Base-by-base conservation (phyloP, 2,797 vertebrate genomes). In the Pygocentrus nattereri region DNA sequence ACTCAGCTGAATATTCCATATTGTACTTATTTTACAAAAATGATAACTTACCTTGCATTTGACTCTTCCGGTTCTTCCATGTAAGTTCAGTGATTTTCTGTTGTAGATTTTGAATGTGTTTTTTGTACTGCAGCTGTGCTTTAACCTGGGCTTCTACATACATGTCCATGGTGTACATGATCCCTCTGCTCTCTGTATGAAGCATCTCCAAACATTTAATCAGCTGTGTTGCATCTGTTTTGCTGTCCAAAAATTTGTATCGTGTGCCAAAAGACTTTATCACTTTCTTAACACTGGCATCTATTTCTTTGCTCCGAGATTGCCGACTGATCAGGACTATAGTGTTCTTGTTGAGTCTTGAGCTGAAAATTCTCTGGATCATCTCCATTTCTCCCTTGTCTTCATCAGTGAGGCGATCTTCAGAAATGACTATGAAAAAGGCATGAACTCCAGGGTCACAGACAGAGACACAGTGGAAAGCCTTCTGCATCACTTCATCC, bases 401-500 rank as follows among this genome's bases (percentile, higher is more conserved):
- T 79, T 88, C 85, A 21, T 88, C 73, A 54, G 69, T 84, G 0
- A 80, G 69, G 13, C 25, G n/a, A 27, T 38, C 77, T 5, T 83
- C 12, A 58, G 85, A 84, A 38, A 85, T 30, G 65, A 89, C 84
- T 31, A 88, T 30, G 65, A 90, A 15, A 65, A 92, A 87, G 13
- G 74, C 85, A 75, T 86, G 59, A 19, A 86, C 85, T 80, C 82
- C 76, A 69, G 79, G 34, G 68, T 64, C 74, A 77, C 80, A 82
- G 52, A 80, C 38, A 52, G 65, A 80, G 27, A 84, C 27, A 70
- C 44, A 76, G 16, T 8, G 41, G 19, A 44, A n/a, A 64, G 76
- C 73, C 61, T 69, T 64, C 21, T 15, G 13, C 72, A 76, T 76
- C 58, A 76, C 77, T 65, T 82, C 76, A 65, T 85, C 49, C 31